Conservation (phyloP, 2,113 vertebrate species). For the Lepidothrix coronata region DNA sequence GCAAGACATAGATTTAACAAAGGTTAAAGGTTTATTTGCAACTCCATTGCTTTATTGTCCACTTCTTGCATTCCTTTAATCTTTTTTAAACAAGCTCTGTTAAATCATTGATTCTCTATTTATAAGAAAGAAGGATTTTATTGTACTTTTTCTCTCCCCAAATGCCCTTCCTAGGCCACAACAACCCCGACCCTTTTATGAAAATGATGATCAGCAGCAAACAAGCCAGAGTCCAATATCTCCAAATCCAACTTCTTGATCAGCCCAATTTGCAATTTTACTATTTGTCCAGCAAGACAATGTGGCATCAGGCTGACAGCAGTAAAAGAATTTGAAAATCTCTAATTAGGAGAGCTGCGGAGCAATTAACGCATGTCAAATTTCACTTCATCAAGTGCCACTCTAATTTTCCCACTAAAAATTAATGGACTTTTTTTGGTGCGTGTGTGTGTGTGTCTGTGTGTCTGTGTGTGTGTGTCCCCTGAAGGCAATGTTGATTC, state of each 20-base stretch:
- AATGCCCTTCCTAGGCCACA: background rate
- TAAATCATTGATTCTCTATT: background rate
- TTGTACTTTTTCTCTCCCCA: background rate
- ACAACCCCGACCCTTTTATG: background rate
- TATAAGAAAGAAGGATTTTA: background rate
- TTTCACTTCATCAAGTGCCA: conserved; percentile 96
- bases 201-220: background rate
- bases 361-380: conserved; percentile 98
- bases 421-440: conserved; percentile 76
- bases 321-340: conserved; percentile 89
- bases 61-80: background rate
- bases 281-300: conserved; percentile 76
- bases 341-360: conserved; percentile 93
- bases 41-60: background rate
- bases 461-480: conserved; percentile 61
- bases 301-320: conserved; percentile 77
- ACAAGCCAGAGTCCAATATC: background rate
- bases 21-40: conserved; percentile 35
- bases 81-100: conserved; percentile 9
- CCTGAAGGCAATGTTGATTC: conserved; percentile 85
- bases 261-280: conserved; percentile 70
- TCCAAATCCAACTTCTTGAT: conserved; percentile 55
- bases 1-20: background rate
- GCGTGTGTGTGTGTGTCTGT: background rate
- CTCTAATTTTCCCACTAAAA: conserved; percentile 91